Percentiles rank a stretch among this genome's conserved stretches.
Evolutionary conservation across 2,888 invertebrate species (phyloP).

Genomic region (Aromia moschata): DNA sequence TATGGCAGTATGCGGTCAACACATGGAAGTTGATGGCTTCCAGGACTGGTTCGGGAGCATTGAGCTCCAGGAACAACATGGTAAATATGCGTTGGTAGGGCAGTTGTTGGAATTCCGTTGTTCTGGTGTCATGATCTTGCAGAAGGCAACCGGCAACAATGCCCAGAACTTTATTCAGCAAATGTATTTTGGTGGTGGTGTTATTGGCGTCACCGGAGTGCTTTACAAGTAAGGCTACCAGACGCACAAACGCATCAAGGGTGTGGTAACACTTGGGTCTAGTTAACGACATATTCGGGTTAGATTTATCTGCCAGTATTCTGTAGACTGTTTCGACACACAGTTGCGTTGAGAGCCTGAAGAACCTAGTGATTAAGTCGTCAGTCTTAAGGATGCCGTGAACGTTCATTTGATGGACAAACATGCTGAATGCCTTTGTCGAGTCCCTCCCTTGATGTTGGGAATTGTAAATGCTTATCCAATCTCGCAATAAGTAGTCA

Average conservation of each 20-base stretch:
- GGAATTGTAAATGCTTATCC: constrained; percentile 86
- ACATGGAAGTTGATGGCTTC: constrained; percentile 96
- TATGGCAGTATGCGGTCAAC: constrained; percentile 95
- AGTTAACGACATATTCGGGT: constrained; percentile 68
- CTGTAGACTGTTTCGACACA: constrained; percentile 95
- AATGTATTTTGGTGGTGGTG: constrained; percentile 94
- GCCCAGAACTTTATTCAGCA: constrained; percentile 87
- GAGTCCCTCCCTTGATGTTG: constrained; percentile 83
- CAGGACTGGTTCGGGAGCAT: constrained; percentile 90
- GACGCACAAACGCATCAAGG: constrained; percentile 92
- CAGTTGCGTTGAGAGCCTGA: constrained; percentile 95
- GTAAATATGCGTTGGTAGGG: constrained; percentile 98
- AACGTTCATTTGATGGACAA: constrained; percentile 96
- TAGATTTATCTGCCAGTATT: constrained; percentile 76
- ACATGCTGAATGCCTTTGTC: constrained; percentile 90
- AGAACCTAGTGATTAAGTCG: constrained; percentile 96
- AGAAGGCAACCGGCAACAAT: constrained; percentile 95
- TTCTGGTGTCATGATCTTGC: constrained; percentile 94
- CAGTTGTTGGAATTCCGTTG: constrained; percentile 92
- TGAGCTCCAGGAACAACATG: constrained; percentile 95
- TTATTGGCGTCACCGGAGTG: constrained; percentile 91
- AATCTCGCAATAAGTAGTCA: constrained; percentile 92
- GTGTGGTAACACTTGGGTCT: constrained; percentile 95
- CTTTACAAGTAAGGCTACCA: constrained; percentile 94
- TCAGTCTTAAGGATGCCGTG: constrained; percentile 97